A percentile compares a stretch with the other conserved stretches of the same genome.
phyloP scores from a whole-genome alignment of 1,140 invertebrate genomes.

The Piezodorus guildinii region DNA sequence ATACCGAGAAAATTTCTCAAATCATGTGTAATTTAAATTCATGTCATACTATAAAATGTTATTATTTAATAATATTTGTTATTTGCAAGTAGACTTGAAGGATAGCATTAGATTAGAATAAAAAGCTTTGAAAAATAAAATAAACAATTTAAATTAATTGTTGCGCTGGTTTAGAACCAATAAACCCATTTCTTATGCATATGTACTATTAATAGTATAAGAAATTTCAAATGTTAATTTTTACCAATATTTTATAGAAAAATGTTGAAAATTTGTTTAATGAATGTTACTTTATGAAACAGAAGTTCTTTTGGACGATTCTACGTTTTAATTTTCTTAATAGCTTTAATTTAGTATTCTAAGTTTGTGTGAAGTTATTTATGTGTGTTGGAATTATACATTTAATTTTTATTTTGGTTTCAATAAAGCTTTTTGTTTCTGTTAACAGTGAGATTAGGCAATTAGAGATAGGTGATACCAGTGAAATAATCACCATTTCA shows the following conservation, averaged over 20 bases:
- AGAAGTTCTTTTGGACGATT: neutral
- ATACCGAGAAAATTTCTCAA: too few species aligned
- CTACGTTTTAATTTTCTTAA: neutral
- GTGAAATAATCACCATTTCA: neutral
- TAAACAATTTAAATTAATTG: too few species aligned
- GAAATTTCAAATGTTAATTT: neutral
- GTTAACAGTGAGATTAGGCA: slow-evolving; percentile 7
- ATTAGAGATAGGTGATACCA: slow-evolving; percentile 1
- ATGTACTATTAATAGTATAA: slow-evolving; percentile 8
- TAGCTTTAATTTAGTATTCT: slow-evolving; percentile 14
- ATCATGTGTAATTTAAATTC: too few species aligned
- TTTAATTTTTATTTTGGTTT: neutral
- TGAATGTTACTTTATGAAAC: too few species aligned
- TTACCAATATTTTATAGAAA: neutral
- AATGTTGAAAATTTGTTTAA: neutral
- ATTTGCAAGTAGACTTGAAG: too few species aligned
- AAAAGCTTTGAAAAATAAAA: too few species aligned
- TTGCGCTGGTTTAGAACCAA: too few species aligned
- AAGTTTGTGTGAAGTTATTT: slow-evolving; percentile 2
- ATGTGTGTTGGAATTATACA: neutral
- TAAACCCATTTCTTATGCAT: neutral
- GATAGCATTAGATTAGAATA: too few species aligned
- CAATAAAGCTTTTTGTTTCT: neutral
- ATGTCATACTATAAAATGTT: too few species aligned
- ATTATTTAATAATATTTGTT: too few species aligned